These are phyloP conservation scores for Choreutis nemorana DNA, from an alignment of 2,888 invertebrate genomes.

Conservation along the genomic window DNA sequence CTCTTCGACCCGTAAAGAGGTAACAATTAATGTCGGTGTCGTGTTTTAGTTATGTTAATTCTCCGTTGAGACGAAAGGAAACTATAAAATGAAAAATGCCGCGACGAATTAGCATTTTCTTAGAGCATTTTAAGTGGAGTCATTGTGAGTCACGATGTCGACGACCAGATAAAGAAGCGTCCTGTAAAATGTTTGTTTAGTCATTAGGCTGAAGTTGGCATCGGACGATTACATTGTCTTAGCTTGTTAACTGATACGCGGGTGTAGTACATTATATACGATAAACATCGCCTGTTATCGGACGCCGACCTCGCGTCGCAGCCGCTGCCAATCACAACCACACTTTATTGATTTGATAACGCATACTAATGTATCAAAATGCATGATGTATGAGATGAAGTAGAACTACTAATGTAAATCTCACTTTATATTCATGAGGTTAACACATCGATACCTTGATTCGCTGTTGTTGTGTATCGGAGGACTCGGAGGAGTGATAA, in stretches of 20 bases:
- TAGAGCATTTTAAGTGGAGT: not conserved
- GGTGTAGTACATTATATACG: slow-evolving; percentile 17
- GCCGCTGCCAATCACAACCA: slow-evolving; percentile 19
- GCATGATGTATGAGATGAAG: slow-evolving; percentile 34
- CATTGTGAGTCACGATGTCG: slow-evolving; percentile 23
- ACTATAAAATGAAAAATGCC: slow-evolving; percentile 4
- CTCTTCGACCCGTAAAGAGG: slow-evolving; percentile 11
- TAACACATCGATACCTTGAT: slow-evolving; percentile 36
- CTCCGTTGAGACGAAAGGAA: slow-evolving; percentile 14
- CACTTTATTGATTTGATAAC: slow-evolving; percentile 19
- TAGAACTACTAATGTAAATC: slow-evolving; percentile 32
- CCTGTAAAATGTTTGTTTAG: slow-evolving; percentile 22
- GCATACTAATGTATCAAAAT: slow-evolving; percentile 19
- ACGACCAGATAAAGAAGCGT: slow-evolving; percentile 26
- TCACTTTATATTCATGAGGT: slow-evolving; percentile 47
- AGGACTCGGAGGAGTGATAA: slow-evolving; percentile 39
- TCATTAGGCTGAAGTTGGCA: slow-evolving; percentile 22
- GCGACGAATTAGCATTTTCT: slow-evolving; percentile 7
- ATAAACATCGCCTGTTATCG: slow-evolving; percentile 40
- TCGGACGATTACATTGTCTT: slow-evolving; percentile 33
- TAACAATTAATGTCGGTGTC: slow-evolving; percentile 7
- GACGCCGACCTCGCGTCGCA: slow-evolving; percentile 28
- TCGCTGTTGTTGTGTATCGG: slow-evolving; percentile 33
- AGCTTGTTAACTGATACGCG: slow-evolving; percentile 33
- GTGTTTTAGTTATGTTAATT: slow-evolving; percentile 25